Percentiles rank a stretch among this genome's conserved stretches.
Evolutionary conservation across 1,140 invertebrate species (phyloP).

Genomic region (Rhyacophila brunnea): DNA sequence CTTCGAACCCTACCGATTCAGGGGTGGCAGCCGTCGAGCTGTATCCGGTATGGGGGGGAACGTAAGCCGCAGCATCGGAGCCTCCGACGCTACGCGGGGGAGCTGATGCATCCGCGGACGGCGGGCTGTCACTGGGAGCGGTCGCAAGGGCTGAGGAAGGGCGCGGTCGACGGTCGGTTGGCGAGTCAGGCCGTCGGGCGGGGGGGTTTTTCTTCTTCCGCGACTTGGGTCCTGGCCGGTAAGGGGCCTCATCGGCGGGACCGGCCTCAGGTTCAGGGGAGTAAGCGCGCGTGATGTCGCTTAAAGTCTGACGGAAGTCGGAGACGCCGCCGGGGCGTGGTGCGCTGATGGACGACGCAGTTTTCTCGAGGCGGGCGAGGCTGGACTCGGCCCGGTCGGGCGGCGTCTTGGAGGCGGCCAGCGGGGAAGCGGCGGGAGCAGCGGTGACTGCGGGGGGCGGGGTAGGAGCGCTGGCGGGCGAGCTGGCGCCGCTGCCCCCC

Average conservation of each 20-base stretch:
- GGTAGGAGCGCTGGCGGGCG: constrained; percentile 27
- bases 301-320: constrained; percentile 51
- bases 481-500: constrained; percentile 10
- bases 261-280: constrained; percentile 41
- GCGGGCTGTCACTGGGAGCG: neutral
- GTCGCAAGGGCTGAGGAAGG: constrained; percentile 29
- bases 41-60: neutral
- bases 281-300: constrained; percentile 52
- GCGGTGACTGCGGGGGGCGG: constrained; percentile 6
- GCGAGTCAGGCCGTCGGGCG: constrained; percentile 15
- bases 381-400: constrained; percentile 42
- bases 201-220: constrained; percentile 48
- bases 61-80: neutral
- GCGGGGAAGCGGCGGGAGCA: neutral
- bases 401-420: constrained; percentile 5
- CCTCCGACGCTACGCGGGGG: neutral
- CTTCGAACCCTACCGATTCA: constrained; percentile 3
- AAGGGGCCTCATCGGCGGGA: constrained; percentile 20
- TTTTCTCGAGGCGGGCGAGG: constrained; percentile 48
- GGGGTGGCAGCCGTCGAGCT: constrained; percentile 27
- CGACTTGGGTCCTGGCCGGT: constrained; percentile 41
- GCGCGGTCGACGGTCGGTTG: no score
- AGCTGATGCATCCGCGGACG: neutral
- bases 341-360: constrained; percentile 39
- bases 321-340: constrained; percentile 46